These are phyloP conservation scores for Zygaena filipendulae DNA, from an alignment of 2,888 invertebrate species.

Conservation along the genomic window DNA sequence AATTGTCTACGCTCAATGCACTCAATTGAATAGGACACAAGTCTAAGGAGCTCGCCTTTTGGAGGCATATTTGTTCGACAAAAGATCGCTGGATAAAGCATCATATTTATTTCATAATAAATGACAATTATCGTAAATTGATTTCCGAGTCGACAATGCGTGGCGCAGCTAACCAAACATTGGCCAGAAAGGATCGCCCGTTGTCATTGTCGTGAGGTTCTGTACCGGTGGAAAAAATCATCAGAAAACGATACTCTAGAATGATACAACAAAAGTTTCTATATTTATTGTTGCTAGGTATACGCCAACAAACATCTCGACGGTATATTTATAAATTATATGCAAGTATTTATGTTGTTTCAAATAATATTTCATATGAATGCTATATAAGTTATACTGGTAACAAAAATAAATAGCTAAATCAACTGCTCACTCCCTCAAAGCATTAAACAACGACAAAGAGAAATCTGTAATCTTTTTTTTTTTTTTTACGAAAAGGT, in stretches of 20 bases:
- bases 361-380: too few relatives aligned
- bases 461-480: too few relatives aligned
- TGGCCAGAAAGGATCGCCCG: constrained; percentile 67
- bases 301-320: constrained; percentile 53
- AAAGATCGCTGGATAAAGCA: constrained; percentile 46
- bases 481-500: too few relatives aligned
- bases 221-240: constrained; percentile 26
- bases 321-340: constrained; percentile 24
- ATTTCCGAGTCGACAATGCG: constrained; percentile 54
- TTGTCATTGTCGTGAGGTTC: constrained; percentile 49
- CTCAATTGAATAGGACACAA: constrained; percentile 30
- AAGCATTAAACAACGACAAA: too few relatives aligned
- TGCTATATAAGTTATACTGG: too few relatives aligned
- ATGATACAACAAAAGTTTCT: constrained; percentile 26
- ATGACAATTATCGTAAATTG: constrained; percentile 69
- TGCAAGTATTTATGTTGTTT: too few relatives aligned
- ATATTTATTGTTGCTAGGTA: constrained; percentile 41
- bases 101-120: constrained; percentile 69
- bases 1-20: constrained; percentile 46
- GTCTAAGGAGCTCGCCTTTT: constrained; percentile 33
- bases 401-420: too few relatives aligned
- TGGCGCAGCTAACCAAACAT: constrained; percentile 75
- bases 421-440: too few relatives aligned
- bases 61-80: constrained; percentile 32
- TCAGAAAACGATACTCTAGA: constrained; percentile 21